phyloP scores from a whole-genome alignment of 2,113 vertebrate species.

The Terrapene triunguis region DNA sequence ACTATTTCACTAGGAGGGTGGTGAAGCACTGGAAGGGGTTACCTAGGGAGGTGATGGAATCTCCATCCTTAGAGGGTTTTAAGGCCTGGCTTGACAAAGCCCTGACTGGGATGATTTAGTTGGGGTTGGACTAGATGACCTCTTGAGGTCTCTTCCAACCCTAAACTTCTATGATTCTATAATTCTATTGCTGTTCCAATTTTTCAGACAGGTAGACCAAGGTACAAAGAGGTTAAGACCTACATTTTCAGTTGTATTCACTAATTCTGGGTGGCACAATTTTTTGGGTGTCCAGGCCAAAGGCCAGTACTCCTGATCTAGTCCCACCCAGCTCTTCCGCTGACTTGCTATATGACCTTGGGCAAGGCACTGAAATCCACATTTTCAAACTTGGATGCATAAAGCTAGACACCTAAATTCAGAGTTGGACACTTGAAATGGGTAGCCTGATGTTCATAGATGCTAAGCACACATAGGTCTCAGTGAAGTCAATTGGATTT shows the following conservation, averaged over 20 bases:
- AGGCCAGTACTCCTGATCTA: neutral
- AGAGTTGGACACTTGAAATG: neutral
- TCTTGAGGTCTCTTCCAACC: too few relatives aligned
- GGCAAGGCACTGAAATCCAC: neutral
- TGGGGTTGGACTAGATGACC: too few relatives aligned
- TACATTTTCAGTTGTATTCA: neutral
- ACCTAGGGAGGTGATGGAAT: too few relatives aligned
- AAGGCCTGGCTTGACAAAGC: too few relatives aligned
- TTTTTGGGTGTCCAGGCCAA: neutral
- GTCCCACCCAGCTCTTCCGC: neutral
- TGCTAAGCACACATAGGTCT: neutral
- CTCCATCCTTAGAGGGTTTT: too few relatives aligned
- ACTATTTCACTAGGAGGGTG: too few relatives aligned
- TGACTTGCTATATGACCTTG: neutral
- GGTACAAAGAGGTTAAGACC: accelerated
- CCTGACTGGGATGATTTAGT: too few relatives aligned
- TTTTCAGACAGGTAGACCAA: neutral
- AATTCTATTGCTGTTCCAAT: too few relatives aligned
- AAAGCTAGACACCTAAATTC: neutral
- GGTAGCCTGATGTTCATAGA: neutral
- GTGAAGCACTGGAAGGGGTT: too few relatives aligned
- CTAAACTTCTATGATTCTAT: too few relatives aligned
- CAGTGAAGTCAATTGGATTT: neutral
- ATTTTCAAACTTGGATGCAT: neutral
- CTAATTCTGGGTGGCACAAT: neutral